These are phyloP conservation scores for Melinaea menophilus DNA, from an alignment of 2,888 invertebrate genomes.

Conservation along the genomic window DNA sequence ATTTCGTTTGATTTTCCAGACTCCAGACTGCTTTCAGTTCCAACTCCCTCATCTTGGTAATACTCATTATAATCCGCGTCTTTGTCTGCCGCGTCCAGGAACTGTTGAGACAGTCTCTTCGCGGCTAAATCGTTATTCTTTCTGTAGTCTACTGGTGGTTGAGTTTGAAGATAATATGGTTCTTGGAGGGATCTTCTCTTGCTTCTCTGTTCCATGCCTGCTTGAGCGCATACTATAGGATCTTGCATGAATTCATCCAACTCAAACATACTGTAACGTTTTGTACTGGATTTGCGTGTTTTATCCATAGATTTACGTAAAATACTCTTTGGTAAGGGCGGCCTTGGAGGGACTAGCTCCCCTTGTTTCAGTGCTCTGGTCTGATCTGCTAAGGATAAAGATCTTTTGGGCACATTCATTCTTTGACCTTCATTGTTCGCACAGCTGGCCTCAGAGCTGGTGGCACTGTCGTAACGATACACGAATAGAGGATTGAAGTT, in stretches of 20 bases:
- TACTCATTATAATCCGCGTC: conserved; percentile 75
- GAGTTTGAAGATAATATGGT: conserved; percentile 80
- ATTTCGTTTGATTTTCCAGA: conserved; percentile 76
- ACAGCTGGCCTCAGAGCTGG: conserved; percentile 85
- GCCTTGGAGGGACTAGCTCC: conserved; percentile 82
- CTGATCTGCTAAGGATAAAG: conserved; percentile 80
- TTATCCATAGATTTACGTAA: conserved; percentile 81
- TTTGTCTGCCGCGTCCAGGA: conserved; percentile 74
- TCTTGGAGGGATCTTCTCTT: conserved; percentile 88
- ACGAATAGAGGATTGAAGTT: conserved; percentile 86
- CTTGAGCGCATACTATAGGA: conserved; percentile 63
- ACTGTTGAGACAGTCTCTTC: conserved; percentile 72
- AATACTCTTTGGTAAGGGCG: conserved; percentile 85
- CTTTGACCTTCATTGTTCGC: conserved; percentile 74
- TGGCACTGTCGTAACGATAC: conserved; percentile 88
- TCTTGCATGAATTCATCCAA: conserved; percentile 79
- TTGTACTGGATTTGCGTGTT: conserved; percentile 72
- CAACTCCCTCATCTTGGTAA: conserved; percentile 81
- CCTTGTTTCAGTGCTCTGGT: conserved; percentile 62
- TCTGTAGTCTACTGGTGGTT: conserved; percentile 63
- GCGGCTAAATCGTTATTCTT: conserved; percentile 76
- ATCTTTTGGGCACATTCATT: conserved; percentile 81
- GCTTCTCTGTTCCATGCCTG: conserved; percentile 70
- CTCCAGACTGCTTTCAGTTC: conserved; percentile 78
- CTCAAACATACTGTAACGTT: conserved; percentile 90